A percentile compares a stretch with the other conserved stretches of the same genome.
Evolutionary conservation across 2,113 vertebrate genomes (phyloP).

Genomic region (Neotragus pygmaeus): DNA sequence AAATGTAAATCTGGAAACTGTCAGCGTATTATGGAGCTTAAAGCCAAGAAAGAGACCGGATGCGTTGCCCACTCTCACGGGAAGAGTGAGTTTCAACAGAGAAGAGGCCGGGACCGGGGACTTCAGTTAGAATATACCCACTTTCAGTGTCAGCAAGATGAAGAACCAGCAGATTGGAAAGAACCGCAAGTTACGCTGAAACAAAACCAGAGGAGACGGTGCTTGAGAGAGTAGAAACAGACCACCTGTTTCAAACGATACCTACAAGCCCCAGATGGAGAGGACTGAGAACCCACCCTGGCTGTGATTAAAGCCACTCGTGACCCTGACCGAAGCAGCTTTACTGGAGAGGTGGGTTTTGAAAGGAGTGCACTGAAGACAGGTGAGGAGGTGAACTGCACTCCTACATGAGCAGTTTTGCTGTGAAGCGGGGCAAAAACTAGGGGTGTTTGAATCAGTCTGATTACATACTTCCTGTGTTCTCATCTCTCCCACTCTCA

Average conservation of each 20-base stretch:
- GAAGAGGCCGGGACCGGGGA: neutral
- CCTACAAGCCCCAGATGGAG: neutral
- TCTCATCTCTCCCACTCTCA: neutral
- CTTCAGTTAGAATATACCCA: neutral
- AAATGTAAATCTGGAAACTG: neutral
- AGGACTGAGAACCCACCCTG: neutral
- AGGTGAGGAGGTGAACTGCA: neutral
- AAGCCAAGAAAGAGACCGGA: neutral
- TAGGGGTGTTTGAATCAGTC: neutral
- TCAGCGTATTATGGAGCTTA: neutral
- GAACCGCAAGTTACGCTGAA: neutral
- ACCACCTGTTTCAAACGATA: neutral
- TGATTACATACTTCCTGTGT: neutral
- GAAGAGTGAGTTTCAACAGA: neutral
- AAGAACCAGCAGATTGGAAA: neutral
- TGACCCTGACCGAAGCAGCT: neutral
- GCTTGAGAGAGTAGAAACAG: neutral
- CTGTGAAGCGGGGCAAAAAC: neutral
- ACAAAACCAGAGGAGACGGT: neutral
- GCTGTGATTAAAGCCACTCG: neutral
- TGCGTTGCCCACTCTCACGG: neutral
- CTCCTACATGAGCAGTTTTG: neutral
- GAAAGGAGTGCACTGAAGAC: neutral
- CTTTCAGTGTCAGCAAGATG: neutral
- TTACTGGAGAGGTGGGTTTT: neutral